These are phyloP conservation scores for Latrodectus hesperus DNA, from an alignment of 2,888 invertebrate genomes.

Conservation along the genomic window DNA sequence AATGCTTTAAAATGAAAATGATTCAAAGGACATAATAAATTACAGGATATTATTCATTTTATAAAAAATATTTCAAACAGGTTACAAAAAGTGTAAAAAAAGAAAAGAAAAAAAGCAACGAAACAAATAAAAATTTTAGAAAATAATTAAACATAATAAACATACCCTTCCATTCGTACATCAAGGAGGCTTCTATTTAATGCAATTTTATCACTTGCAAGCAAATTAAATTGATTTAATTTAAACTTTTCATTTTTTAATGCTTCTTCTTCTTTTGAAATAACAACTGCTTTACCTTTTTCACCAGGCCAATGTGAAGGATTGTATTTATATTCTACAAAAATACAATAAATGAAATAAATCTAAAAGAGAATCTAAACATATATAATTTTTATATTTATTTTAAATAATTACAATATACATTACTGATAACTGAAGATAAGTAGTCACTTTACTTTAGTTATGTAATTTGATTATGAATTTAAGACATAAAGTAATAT, in stretches of 20 bases:
- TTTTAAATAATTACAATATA: too few relatives aligned
- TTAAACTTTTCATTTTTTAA: slow-evolving; percentile 96
- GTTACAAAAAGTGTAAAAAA: neutral
- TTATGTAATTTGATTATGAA: too few relatives aligned
- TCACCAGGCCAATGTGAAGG: slow-evolving; percentile 84
- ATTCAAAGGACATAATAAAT: too few relatives aligned
- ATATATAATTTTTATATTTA: neutral
- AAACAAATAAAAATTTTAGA: too few relatives aligned
- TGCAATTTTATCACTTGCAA: slow-evolving; percentile 98
- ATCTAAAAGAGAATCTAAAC: neutral
- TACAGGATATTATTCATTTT: too few relatives aligned
- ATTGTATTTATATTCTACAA: slow-evolving; percentile 67
- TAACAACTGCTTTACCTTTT: slow-evolving; percentile 91
- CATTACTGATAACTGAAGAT: too few relatives aligned
- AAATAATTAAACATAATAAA: neutral
- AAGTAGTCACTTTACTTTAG: too few relatives aligned
- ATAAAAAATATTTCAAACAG: neutral
- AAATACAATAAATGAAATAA: neutral
- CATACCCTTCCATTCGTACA: slow-evolving; percentile 91
- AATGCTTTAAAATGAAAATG: too few relatives aligned
- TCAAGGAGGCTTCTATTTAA: slow-evolving; percentile 95
- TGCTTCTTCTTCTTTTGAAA: slow-evolving; percentile 89
- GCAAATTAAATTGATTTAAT: slow-evolving; percentile 97
- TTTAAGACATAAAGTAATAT: too few relatives aligned
- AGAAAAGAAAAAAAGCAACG: neutral